Percentiles rank a stretch among this genome's conserved stretches.
Evolutionary conservation across 2,888 invertebrate genomes (phyloP).

Genomic region (Rambutsinella grinnellia): DNA sequence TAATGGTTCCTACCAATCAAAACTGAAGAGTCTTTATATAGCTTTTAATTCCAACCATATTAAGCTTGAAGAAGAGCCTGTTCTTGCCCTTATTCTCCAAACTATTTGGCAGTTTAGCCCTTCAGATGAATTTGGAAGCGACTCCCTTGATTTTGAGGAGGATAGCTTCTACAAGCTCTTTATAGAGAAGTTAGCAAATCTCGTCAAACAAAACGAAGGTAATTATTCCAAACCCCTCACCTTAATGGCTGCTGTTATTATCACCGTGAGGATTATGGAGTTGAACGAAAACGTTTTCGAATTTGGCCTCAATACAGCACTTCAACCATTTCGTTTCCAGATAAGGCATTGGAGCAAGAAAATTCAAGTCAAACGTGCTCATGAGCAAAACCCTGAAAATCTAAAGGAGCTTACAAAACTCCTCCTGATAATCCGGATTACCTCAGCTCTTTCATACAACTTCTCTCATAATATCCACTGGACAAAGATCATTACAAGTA

Average conservation of each 20-base stretch:
- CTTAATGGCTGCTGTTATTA: neutral
- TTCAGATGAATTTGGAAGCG: neutral
- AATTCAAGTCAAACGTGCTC: neutral
- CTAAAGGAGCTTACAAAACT: neutral
- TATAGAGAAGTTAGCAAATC: neutral
- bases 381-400: neutral
- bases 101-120: slow-evolving; percentile 32
- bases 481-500: neutral
- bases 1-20: slow-evolving; percentile 18
- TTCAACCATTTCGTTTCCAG: too few relatives aligned
- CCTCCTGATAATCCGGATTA: neutral
- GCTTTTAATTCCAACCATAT: slow-evolving; percentile 9
- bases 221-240: slow-evolving; percentile 27
- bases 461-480: neutral
- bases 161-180: slow-evolving; percentile 6
- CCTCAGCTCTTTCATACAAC: neutral
- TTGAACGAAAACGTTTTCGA: slow-evolving; percentile 1
- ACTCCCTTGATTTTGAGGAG: slow-evolving; percentile 34
- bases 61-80: slow-evolving; percentile 28
- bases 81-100: slow-evolving; percentile 21
- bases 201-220: neutral
- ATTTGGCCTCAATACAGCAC: neutral
- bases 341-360: slow-evolving; percentile 4
- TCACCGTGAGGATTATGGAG: slow-evolving; percentile 21
- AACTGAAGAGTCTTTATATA: slow-evolving; percentile 33